A percentile compares a stretch with the other conserved stretches of the same genome.
Evolutionary conservation across 2,797 vertebrate species (phyloP).

Genomic region (Ficedula albicollis): DNA sequence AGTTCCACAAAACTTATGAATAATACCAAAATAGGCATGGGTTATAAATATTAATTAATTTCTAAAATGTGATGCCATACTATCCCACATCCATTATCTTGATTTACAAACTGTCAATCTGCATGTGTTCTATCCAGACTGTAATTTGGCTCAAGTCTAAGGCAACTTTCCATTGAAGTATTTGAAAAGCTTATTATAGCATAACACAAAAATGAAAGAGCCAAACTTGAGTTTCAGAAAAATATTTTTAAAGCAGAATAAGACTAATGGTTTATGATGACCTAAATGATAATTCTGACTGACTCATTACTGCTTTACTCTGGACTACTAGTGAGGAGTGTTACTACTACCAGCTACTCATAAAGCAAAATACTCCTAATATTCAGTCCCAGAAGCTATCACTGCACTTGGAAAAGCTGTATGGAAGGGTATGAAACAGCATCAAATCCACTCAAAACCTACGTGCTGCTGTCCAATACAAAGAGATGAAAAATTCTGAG

Average conservation of each 20-base stretch:
- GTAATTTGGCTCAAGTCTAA: not conserved
- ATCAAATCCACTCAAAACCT: not conserved
- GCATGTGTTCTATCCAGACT: not conserved
- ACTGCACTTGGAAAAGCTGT: not conserved
- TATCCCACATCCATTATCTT: not conserved
- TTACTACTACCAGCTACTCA: not conserved
- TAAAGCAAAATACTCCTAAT: not conserved
- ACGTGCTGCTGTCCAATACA: not conserved
- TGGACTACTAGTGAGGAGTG: not conserved
- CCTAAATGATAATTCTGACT: not conserved
- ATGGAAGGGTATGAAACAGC: not conserved
- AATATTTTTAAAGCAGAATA: conserved; percentile 20
- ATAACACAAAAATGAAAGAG: not conserved
- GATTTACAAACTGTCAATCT: conserved; percentile 1
- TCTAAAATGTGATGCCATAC: not conserved
- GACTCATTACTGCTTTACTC: not conserved
- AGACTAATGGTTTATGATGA: not conserved
- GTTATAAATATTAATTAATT: not conserved
- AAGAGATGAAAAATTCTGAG: not conserved
- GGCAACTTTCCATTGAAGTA: not conserved
- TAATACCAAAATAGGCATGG: not conserved
- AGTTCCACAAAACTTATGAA: not conserved
- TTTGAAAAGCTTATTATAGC: not conserved
- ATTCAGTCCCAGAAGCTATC: not conserved
- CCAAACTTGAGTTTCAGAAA: not conserved